Evolutionary conservation across 2,797 vertebrate species (phyloP), one percentile per base, ranked within the genome.

Genomic region (Amblyopsis hoosieri): DNA sequence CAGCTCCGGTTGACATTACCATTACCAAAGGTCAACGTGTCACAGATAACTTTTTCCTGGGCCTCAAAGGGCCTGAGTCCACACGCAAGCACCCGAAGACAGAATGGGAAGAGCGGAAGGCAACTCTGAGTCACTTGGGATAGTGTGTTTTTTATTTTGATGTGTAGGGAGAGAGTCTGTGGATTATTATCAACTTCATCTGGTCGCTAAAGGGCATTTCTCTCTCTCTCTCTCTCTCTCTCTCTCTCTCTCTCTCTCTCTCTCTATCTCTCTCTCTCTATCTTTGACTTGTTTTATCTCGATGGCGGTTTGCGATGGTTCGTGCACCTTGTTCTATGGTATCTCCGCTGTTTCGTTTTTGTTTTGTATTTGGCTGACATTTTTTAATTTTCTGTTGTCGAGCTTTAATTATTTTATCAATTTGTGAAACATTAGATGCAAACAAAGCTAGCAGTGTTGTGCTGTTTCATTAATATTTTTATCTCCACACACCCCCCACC

Each of bases 1-100:
- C 77, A 13, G 68, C 79, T 71, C 48, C 17, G 47, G 74, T 77
- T 82, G 73, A 79, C 76, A 70, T 72, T 80, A 83, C 77, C 75
- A 62, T 60, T 78, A 64, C 66, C 49, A 84, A 92, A 91, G 90
- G 88, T 91, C 89, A 91, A 77, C 3, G 82, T 86, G 76, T 85
- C 80, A 84, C 31, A 76, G 79, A 87, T 84, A 81, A 81, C 74
- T 81, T 45, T 81, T 79, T 72, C 53, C 69, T 31, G n/a, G 33
- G 66, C 64, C 0, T 15, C 55, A 49, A 52, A 72, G 67, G 60
- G 76, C 72, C 59, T 68, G 33, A 62, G 82, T 71, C 62, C 54
- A n/a, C 66, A 68, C 69, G 61, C 66, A 60, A 37, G 33, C 75
- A 78, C 66, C 49, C 60, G 50, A 12, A 72, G 72, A 76, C 69